A percentile compares a stretch with the other conserved stretches of the same genome.
Evolutionary conservation across 2,888 invertebrate species (phyloP).

Genomic region (Ichneumoninae sp.): DNA sequence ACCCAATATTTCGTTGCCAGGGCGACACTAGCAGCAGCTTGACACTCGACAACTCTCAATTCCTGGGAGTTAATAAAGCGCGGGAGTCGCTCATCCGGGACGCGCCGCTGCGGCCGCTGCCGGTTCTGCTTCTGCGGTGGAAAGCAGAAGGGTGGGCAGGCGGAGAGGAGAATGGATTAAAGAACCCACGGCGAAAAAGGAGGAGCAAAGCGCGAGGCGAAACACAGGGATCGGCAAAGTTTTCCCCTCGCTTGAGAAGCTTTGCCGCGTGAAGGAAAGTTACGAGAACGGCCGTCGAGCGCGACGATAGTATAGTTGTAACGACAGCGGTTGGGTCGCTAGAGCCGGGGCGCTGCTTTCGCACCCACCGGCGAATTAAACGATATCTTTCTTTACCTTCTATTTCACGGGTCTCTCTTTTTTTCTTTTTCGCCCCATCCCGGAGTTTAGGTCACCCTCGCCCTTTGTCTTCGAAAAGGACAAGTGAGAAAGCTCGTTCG

Average conservation of each 20-base stretch:
- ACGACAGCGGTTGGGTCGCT: slow-evolving; percentile 21
- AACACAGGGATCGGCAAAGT: slow-evolving; percentile 34
- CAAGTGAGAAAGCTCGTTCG: slow-evolving; percentile 27
- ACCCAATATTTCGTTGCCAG: not conserved
- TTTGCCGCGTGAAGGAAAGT: slow-evolving; percentile 36
- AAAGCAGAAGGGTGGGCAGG: not conserved
- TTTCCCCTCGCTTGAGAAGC: slow-evolving; percentile 27
- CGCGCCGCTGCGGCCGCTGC: not conserved
- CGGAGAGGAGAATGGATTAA: slow-evolving; percentile 27
- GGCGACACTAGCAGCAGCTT: not conserved
- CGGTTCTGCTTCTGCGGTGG: not conserved
- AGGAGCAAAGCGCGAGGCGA: slow-evolving; percentile 5
- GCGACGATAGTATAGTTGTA: slow-evolving; percentile 31
- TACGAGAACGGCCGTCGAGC: slow-evolving; percentile 32
- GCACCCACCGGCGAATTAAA: slow-evolving; percentile 49
- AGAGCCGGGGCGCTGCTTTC: not conserved
- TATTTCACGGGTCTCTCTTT: slow-evolving; percentile 8
- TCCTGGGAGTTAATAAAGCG: slow-evolving; percentile 49
- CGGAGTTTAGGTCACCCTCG: slow-evolving; percentile 32
- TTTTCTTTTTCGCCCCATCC: not conserved
- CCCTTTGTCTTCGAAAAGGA: slow-evolving; percentile 37
- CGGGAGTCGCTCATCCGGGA: slow-evolving; percentile 5
- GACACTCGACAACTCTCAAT: slow-evolving; percentile 33
- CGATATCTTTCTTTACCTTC: slow-evolving; percentile 44
- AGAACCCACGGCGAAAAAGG: slow-evolving; percentile 10